phyloP scores from a whole-genome alignment of 2,797 vertebrate species.

The Sciurus vulgaris region DNA sequence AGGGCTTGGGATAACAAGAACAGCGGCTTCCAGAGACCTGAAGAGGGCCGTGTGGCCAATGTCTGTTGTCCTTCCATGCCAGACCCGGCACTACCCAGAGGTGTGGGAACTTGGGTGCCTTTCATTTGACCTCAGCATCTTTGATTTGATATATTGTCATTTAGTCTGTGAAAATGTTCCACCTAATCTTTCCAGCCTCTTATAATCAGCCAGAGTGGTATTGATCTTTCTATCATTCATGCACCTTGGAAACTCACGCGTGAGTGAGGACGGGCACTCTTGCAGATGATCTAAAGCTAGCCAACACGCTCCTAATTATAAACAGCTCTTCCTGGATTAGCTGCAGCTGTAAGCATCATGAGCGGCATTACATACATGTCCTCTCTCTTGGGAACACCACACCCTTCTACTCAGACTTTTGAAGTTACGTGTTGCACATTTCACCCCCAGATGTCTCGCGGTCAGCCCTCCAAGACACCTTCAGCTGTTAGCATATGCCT shows the following conservation, averaged over 20 bases:
- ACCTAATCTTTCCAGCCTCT: slow-evolving; percentile 57
- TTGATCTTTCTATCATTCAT: slow-evolving; percentile 63
- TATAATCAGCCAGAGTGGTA: slow-evolving; percentile 70
- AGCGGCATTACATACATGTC: background rate
- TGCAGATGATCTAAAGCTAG: slow-evolving; percentile 31
- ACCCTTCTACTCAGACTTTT: slow-evolving; percentile 65
- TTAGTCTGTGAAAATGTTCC: slow-evolving; percentile 72
- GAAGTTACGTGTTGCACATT: slow-evolving; percentile 61
- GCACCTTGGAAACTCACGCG: slow-evolving; percentile 43
- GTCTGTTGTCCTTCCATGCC: background rate
- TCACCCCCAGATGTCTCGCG: slow-evolving; percentile 65
- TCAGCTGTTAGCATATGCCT: slow-evolving; percentile 49
- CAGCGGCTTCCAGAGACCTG: background rate
- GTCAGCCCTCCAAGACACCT: slow-evolving; percentile 17
- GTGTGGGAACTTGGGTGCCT: slow-evolving; percentile 5
- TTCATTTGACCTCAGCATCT: slow-evolving; percentile 75
- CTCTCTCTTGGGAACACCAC: background rate
- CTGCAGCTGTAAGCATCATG: slow-evolving; percentile 59
- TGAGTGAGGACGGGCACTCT: background rate
- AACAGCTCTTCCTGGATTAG: slow-evolving; percentile 70
- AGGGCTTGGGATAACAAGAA: background rate
- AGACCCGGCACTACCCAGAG: background rate
- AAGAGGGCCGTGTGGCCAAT: background rate
- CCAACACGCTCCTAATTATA: slow-evolving; percentile 71
- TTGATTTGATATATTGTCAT: slow-evolving; percentile 70